phyloP scores from a whole-genome alignment of 2,113 vertebrate species.

The Uria lomvia region DNA sequence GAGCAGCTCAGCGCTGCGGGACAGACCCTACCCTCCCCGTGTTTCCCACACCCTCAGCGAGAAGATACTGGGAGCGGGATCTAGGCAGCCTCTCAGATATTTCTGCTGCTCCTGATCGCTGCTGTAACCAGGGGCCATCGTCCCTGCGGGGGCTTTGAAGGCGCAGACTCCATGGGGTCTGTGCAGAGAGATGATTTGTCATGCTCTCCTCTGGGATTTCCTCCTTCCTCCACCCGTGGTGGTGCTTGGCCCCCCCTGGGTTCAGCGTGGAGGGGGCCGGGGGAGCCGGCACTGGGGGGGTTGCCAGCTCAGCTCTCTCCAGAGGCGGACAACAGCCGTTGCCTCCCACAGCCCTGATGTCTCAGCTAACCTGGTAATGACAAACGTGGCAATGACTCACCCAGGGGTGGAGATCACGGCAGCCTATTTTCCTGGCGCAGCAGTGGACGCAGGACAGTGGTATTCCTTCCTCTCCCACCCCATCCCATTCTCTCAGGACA shows the following conservation, averaged over 20 bases:
- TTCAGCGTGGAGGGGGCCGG: accelerated
- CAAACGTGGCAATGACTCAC: neutral
- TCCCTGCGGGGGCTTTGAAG: neutral
- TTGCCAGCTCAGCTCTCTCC: neutral
- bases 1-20: accelerated
- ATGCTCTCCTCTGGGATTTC: neutral
- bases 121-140: neutral
- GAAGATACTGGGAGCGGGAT: neutral
- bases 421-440: neutral
- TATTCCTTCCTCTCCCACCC: neutral
- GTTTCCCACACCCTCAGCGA: neutral
- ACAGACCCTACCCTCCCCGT: neutral
- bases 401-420: neutral
- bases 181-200: neutral
- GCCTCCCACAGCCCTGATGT: accelerated
- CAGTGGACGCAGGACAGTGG: too few relatives aligned
- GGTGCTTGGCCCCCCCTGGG: accelerated
- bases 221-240: neutral
- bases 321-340: accelerated
- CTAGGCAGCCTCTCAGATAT: neutral
- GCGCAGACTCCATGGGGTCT: neutral
- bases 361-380: neutral
- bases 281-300: neutral
- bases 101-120: neutral
- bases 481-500: neutral